Base-by-base conservation (phyloP, 2,888 invertebrate species). In the Dermolepida albohirtum region DNA sequence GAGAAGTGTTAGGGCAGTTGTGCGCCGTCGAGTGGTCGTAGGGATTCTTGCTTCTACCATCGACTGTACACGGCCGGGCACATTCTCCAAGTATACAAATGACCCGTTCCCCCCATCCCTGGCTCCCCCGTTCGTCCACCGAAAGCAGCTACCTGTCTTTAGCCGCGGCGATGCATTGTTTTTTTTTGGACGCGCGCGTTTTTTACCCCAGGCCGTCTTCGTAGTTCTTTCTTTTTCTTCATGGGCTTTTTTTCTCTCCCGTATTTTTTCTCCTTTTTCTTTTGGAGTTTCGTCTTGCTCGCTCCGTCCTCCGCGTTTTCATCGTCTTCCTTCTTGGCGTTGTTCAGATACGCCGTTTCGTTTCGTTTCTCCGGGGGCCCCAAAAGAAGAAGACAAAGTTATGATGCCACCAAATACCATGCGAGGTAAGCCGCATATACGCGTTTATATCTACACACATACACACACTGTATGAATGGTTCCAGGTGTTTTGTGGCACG, bases 81-180 rank as follows among this genome's bases (percentile, higher is more conserved):
- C 83, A 83, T 83, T 82, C 83, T 83, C 82, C 82, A 80, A 77
- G 82, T 83, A 85, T 83, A 84, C 83, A 83, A 82, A 82, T 84
- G 84, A 84, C 83, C 82, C 82, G 75, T 77, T 74, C 75, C 78
- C 78, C 74, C 71, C 76, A 76, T 74, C 70, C 73, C 78, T 77
- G 77, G 75, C 74, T 74, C 71, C 75, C 74, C 71, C 74, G 75
- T 77, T 74, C 76, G 76, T 62, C 64, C 22, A 54, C 70, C 68
- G 66, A 67, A 67, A 70, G 71, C 80, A 77, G 83, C 84, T 84
- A 83, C 84, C 83, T 82, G 83, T 83, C 83, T 83, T 80, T 79
- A 79, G 77, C 80, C 80, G 79, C 79, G 76, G 77, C 78, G 77
- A 76, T 78, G 80, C 78, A 80, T 81, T 80, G 81, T 81, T 82